Evolutionary conservation across 2,888 invertebrate species (phyloP).

Genomic region (Torymus tubicola): DNA sequence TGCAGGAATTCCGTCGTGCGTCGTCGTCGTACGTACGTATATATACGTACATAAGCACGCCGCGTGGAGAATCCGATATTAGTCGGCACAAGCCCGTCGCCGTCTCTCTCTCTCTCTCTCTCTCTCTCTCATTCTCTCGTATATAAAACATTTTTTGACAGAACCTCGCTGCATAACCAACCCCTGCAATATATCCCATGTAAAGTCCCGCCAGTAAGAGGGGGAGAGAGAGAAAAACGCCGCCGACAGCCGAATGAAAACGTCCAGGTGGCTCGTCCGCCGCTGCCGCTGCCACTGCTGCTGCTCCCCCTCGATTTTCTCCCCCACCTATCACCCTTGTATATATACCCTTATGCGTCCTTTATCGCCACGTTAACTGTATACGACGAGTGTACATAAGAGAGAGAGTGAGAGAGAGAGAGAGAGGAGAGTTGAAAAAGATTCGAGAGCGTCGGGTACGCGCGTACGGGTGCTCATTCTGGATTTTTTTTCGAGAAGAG

Average conservation of each 20-base stretch:
- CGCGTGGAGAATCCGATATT: too few species aligned
- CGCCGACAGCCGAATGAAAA: conserved; percentile 49
- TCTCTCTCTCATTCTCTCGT: too few species aligned
- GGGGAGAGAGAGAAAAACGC: conserved; percentile 13
- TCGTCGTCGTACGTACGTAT: neutral
- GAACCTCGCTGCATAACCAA: neutral
- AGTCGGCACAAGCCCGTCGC: too few species aligned
- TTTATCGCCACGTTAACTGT: conserved; percentile 27
- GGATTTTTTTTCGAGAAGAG: conserved; percentile 8
- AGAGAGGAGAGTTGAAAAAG: neutral
- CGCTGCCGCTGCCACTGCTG: too few species aligned
- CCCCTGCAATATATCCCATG: neutral
- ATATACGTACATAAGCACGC: too few species aligned
- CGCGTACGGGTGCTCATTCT: conserved; percentile 11
- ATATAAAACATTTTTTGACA: neutral
- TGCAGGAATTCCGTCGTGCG: conserved; percentile 45
- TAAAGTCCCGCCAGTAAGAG: neutral
- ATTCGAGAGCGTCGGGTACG: conserved; percentile 13
- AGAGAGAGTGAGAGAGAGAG: neutral
- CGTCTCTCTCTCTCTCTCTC: too few species aligned
- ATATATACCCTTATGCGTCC: neutral
- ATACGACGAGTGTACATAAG: neutral
- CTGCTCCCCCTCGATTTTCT: conserved; percentile 54
- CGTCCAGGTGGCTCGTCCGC: conserved; percentile 47
- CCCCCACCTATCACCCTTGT: neutral